These are phyloP conservation scores for Hydraecia micacea DNA, from an alignment of 2,888 invertebrate genomes.

Conservation along the genomic window DNA sequence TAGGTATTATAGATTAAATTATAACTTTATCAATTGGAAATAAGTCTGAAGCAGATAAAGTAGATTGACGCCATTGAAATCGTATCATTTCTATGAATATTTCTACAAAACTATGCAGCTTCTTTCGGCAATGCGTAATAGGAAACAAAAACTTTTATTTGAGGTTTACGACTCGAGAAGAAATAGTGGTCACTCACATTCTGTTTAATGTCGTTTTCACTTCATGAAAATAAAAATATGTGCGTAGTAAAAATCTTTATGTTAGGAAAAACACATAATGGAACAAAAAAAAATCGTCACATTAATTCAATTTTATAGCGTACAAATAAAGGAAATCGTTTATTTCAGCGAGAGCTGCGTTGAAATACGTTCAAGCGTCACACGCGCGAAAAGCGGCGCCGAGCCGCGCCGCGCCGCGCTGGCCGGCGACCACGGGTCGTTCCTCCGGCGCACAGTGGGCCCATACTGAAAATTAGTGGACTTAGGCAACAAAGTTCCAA, in stretches of 20 bases:
- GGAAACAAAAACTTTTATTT: conserved; percentile 44
- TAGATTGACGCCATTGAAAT: conserved; percentile 11
- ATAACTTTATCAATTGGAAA: conserved; percentile 6
- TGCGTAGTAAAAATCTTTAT: conserved; percentile 60
- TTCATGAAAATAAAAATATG: conserved; percentile 41
- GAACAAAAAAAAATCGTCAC: conserved; percentile 65
- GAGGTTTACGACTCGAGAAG: conserved; percentile 34
- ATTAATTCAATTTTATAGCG: conserved; percentile 73
- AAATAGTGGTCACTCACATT: conserved; percentile 38
- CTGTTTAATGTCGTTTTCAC: conserved; percentile 22
- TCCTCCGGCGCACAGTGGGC: no score
- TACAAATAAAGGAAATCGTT: conserved; percentile 76
- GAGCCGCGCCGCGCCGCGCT: conserved; percentile 47
- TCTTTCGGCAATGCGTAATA: conserved; percentile 29
- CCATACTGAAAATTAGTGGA: no score
- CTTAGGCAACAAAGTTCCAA: no score
- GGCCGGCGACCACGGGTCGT: conserved; percentile 66
- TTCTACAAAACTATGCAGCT: neutral
- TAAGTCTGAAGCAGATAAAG: conserved; percentile 7
- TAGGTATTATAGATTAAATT: neutral
- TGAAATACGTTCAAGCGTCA: conserved; percentile 50
- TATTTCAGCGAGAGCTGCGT: conserved; percentile 66
- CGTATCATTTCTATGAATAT: neutral
- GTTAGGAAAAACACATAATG: conserved; percentile 69
- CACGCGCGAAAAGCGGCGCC: conserved; percentile 45